Percentiles rank a stretch among this genome's conserved stretches.
These are phyloP conservation scores for Cyphomyrus discorhynchus DNA, from an alignment of 2,113 vertebrate genomes.

Conservation along the genomic window DNA sequence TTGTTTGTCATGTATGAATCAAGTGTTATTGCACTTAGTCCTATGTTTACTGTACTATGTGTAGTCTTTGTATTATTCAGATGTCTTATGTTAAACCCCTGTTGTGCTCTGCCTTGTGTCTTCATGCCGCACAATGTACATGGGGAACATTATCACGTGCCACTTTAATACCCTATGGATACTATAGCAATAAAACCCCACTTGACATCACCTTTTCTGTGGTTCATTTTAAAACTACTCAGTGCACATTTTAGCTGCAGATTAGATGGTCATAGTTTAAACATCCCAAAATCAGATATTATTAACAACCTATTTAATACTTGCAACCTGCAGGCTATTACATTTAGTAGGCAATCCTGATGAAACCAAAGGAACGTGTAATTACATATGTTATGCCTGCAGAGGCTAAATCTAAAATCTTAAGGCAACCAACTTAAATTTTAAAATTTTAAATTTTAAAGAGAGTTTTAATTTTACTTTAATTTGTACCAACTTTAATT, in stretches of 20 bases:
- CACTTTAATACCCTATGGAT: neutral
- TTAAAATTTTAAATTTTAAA: neutral
- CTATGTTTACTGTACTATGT: neutral
- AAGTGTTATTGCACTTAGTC: neutral
- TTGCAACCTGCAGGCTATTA: neutral
- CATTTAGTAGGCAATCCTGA: neutral
- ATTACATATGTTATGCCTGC: neutral
- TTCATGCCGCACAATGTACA: neutral
- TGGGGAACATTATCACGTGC: neutral
- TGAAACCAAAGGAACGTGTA: neutral
- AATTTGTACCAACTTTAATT: neutral
- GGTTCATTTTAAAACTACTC: neutral
- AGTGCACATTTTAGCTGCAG: neutral
- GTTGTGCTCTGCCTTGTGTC: neutral
- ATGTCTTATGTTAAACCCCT: neutral
- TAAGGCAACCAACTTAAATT: neutral
- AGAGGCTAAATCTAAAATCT: neutral
- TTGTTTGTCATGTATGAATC: neutral
- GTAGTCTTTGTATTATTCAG: neutral
- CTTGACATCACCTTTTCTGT: neutral
- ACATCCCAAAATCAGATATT: neutral
- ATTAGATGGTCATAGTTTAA: neutral
- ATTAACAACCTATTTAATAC: conserved; percentile 1
- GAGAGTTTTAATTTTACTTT: neutral
- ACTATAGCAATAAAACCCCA: neutral